Percentiles rank a stretch among this genome's conserved stretches.
Conservation (phyloP, 2,797 vertebrate species). For the Cirrhinus mrigala region DNA sequence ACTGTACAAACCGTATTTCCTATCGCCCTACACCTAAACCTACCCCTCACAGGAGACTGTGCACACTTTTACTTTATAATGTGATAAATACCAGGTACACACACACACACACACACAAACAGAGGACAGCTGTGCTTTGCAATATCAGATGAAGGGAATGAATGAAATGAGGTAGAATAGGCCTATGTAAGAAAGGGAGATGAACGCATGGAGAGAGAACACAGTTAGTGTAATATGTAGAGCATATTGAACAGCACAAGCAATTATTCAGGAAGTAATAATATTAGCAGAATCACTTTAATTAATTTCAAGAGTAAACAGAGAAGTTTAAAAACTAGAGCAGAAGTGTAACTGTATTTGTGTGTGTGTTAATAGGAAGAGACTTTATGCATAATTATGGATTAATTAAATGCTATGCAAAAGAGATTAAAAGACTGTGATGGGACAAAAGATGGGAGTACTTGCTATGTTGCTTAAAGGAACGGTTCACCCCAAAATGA, state of each 20-base stretch:
- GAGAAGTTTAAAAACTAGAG: background rate
- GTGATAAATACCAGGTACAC: no score
- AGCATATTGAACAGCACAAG: background rate
- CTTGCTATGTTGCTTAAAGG: background rate
- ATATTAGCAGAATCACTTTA: background rate
- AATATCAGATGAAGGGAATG: slow-evolving; percentile 70
- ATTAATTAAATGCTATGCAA: background rate
- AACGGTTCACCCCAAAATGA: background rate
- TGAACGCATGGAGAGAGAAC: background rate
- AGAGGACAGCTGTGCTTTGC: slow-evolving; percentile 80
- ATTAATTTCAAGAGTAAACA: background rate
- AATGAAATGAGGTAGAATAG: slow-evolving; percentile 58
- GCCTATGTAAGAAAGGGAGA: slow-evolving; percentile 64
- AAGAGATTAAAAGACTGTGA: background rate
- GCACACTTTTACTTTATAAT: no score
- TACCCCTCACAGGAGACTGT: no score
- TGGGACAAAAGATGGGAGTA: background rate
- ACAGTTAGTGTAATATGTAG: background rate
- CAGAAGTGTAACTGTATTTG: background rate
- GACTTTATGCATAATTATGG: background rate
- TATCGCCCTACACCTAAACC: no score
- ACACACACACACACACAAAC: slow-evolving; percentile 65
- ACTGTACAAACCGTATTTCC: no score
- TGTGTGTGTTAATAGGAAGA: background rate
- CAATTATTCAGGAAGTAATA: background rate